phyloP scores from a whole-genome alignment of 2,888 invertebrate genomes.

The Hydrotaea cyrtoneurina region DNA sequence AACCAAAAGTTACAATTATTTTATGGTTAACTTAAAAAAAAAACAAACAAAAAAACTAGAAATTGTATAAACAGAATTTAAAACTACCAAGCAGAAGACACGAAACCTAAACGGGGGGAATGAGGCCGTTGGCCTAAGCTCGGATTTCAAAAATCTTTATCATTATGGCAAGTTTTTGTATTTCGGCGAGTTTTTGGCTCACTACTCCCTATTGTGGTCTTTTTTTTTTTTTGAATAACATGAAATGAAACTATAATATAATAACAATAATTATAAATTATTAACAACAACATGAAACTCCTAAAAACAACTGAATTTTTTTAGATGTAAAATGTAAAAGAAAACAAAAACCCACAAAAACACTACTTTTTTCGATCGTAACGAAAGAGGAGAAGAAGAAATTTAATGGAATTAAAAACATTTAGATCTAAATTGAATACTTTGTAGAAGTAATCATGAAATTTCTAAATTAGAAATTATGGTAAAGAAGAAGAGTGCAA shows the following conservation, averaged over 20 bases:
- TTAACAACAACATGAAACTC: slow-evolving; percentile 68
- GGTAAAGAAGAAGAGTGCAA: slow-evolving; percentile 41
- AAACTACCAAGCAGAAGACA: neutral
- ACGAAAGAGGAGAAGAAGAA: slow-evolving; percentile 3
- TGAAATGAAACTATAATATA: neutral
- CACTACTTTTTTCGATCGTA: slow-evolving; percentile 74
- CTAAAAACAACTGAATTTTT: slow-evolving; percentile 79
- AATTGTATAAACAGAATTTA: slow-evolving; percentile 10
- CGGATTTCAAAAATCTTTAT: neutral
- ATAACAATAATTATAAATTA: neutral
- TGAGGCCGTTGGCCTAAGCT: neutral
- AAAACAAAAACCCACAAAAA: slow-evolving; percentile 63
- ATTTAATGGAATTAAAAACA: slow-evolving; percentile 58
- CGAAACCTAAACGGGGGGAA: neutral
- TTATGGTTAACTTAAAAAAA: neutral
- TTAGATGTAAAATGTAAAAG: slow-evolving; percentile 68
- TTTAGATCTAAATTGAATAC: slow-evolving; percentile 73
- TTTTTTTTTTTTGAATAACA: neutral
- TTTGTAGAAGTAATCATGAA: slow-evolving; percentile 21
- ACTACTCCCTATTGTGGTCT: slow-evolving; percentile 13
- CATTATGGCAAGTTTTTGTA: slow-evolving; percentile 9
- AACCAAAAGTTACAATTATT: slow-evolving; percentile 29
- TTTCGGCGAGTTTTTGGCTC: slow-evolving; percentile 10
- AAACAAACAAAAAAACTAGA: neutral
- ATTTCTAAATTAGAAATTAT: slow-evolving; percentile 10